Conservation (phyloP, 2,888 invertebrate genomes). For the Zaprionus bogoriensis region DNA sequence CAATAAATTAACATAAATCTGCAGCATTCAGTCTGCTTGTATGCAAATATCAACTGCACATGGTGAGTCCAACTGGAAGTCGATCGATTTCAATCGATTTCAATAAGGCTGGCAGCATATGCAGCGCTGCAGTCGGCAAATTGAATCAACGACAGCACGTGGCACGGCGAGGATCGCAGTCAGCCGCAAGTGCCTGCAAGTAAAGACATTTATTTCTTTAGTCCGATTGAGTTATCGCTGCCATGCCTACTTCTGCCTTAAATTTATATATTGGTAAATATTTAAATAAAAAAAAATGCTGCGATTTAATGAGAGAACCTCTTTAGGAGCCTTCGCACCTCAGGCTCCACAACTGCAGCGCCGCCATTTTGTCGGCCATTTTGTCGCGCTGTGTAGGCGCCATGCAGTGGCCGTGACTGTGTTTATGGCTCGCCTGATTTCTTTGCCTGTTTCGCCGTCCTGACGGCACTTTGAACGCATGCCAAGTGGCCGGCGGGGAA, state of each 20-base stretch:
- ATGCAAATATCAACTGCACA: conserved; percentile 50
- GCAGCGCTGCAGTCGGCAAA: conserved; percentile 49
- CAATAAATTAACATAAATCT: conserved; percentile 77
- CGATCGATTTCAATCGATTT: conserved; percentile 70
- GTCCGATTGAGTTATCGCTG: not conserved
- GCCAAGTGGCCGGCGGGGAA: conserved; percentile 55
- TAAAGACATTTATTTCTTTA: too few species aligned
- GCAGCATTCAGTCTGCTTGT: conserved; percentile 42
- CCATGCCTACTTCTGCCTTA: too few species aligned
- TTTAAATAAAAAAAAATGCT: too few species aligned
- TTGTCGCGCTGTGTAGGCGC: conserved; percentile 64
- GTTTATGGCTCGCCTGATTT: conserved; percentile 50
- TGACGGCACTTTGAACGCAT: conserved; percentile 63
- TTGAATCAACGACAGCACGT: conserved; percentile 51
- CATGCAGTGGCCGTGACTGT: conserved; percentile 55
- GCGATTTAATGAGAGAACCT: not conserved
- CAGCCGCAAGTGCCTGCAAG: not conserved
- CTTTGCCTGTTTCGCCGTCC: conserved; percentile 33
- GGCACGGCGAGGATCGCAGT: not conserved
- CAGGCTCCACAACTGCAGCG: conserved; percentile 24
- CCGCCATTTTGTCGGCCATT: conserved; percentile 67
- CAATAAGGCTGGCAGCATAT: conserved; percentile 56
- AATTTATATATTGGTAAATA: too few species aligned
- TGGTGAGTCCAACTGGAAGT: conserved; percentile 9
- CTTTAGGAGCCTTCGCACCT: not conserved